Evolutionary conservation across 2,797 vertebrate species (phyloP), one percentile per base, ranked within the genome.

Genomic region (Ataeniobius toweri): DNA sequence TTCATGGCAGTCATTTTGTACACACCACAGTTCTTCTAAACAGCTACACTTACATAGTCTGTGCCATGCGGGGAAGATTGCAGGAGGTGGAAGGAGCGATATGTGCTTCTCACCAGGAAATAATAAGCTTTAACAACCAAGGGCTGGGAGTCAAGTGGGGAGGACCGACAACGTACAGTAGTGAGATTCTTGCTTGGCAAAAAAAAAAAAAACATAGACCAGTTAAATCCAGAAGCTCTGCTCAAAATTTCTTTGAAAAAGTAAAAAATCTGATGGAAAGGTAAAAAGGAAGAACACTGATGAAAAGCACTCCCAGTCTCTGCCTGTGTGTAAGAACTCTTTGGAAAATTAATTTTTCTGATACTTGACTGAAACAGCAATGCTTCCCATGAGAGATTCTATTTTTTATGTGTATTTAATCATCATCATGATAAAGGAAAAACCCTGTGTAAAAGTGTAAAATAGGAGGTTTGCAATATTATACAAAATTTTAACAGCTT

Each of bases 291-390:
- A 36, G 39, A 73, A 55, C 39, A 46, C 26, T 73, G 71, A 41
- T 55, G 36, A 65, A 73, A 73, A 46, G 6, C 59, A 73, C 31
- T 41, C n/a, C 41, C 24, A 59, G 39, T 31, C 28, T 39, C 51
- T 65, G 22, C 41, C 1, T 48, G 24, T 24, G 16, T 77, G 8
- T 26, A 10, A 53, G 18, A 77, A 18, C 56, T 44, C 31, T 8
- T 68, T 77, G 39, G 69, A 56, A 71, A 39, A 53, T 16, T n/a
- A 7, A 31, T 67, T 78, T 73, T 39, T 67, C 51, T 55, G 50
- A 72, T 53, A 36, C 16, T 36, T 44, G 28, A 31, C 18, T 72
- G 31, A 36, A 55, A 39, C 28, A 36, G 20, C 28, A 53, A 36
- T 24, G 18, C 1, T 68, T 8, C 5, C 39, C 39, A 5, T 65